phyloP scores from a whole-genome alignment of 1,140 invertebrate species.

The Drosophila navojoa region DNA sequence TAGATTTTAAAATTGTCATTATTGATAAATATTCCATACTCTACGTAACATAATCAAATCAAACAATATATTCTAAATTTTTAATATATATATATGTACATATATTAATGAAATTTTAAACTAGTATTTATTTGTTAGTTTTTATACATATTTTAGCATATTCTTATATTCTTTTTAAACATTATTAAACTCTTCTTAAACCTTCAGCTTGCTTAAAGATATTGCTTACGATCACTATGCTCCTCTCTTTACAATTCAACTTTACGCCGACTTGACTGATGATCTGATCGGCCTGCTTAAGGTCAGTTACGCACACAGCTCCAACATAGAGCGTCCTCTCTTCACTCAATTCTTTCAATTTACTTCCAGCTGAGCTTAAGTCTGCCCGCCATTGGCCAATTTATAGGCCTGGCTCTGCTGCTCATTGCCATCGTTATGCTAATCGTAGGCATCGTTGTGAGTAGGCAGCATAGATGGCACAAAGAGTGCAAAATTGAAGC shows the following conservation, averaged over 20 bases:
- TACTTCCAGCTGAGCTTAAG: conserved; percentile 49
- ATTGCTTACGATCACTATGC: conserved; percentile 69
- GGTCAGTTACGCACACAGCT: conserved; percentile 22
- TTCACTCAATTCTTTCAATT: neutral
- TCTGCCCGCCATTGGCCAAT: conserved; percentile 47
- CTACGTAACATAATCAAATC: no score
- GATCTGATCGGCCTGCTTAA: conserved; percentile 39
- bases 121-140: no score
- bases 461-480: conserved; percentile 61
- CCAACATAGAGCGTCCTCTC: neutral
- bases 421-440: conserved; percentile 44
- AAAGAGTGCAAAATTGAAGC: conserved; percentile 24
- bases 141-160: no score
- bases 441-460: conserved; percentile 41
- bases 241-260: conserved; percentile 47
- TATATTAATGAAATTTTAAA: no score
- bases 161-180: no score
- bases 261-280: conserved; percentile 55
- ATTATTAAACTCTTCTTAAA: neutral
- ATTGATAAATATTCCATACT: no score
- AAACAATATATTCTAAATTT: no score
- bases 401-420: conserved; percentile 51
- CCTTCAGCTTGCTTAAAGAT: conserved; percentile 43
- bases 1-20: no score
- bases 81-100: no score